phyloP scores from a whole-genome alignment of 2,888 invertebrate species.

The Pyrgus malvae region DNA sequence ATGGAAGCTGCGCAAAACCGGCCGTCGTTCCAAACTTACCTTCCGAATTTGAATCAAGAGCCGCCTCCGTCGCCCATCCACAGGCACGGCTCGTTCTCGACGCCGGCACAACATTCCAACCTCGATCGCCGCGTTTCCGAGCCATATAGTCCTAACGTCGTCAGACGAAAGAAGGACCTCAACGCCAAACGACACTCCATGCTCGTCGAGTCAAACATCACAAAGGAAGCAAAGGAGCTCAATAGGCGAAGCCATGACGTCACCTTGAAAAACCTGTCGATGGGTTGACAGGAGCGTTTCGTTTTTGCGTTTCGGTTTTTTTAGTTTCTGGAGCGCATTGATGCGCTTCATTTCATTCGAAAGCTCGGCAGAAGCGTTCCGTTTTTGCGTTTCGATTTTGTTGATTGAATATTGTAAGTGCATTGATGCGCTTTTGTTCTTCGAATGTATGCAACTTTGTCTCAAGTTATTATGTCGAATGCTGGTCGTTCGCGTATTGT shows the following conservation, averaged over 20 bases:
- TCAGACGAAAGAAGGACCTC: slow-evolving; percentile 66
- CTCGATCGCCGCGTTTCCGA: slow-evolving; percentile 68
- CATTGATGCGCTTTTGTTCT: slow-evolving; percentile 20
- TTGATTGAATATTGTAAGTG: slow-evolving; percentile 27
- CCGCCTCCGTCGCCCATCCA: slow-evolving; percentile 51
- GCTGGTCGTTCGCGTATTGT: slow-evolving; percentile 24
- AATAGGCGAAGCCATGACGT: slow-evolving; percentile 67
- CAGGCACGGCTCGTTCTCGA: slow-evolving; percentile 56
- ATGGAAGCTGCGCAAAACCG: slow-evolving; percentile 87
- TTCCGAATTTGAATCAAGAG: slow-evolving; percentile 59
- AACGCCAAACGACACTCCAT: slow-evolving; percentile 70
- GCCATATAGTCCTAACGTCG: slow-evolving; percentile 67
- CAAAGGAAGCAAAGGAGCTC: slow-evolving; percentile 63
- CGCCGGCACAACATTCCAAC: slow-evolving; percentile 43
- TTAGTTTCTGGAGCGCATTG: slow-evolving; percentile 27
- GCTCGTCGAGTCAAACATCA: slow-evolving; percentile 66
- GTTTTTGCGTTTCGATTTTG: slow-evolving; percentile 33
- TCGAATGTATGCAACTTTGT: slow-evolving; percentile 23
- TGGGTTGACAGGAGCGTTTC: slow-evolving; percentile 62
- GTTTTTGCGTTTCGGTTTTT: slow-evolving; percentile 33
- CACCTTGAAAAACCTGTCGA: slow-evolving; percentile 67
- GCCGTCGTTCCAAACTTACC: slow-evolving; percentile 76
- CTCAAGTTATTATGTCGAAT: background rate
- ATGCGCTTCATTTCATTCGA: slow-evolving; percentile 49
- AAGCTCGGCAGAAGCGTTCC: slow-evolving; percentile 62